Percentiles rank a stretch among this genome's conserved stretches.
Conservation (phyloP, 1,140 invertebrate species). For the Procambarus clarkii region DNA sequence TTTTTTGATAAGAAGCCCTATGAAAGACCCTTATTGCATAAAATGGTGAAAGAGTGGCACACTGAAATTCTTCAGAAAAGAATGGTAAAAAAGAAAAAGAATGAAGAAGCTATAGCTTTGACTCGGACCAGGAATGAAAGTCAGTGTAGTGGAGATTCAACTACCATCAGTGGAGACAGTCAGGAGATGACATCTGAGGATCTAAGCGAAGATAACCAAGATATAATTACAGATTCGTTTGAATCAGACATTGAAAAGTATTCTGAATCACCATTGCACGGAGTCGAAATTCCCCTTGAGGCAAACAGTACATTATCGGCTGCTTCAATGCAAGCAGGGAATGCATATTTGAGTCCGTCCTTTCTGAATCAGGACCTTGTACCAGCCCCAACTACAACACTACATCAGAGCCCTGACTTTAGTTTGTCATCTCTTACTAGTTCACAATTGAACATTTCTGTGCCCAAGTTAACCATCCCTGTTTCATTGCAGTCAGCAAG, state of each 20-base stretch:
- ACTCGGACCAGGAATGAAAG: constrained; percentile 33
- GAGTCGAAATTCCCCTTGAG: not conserved
- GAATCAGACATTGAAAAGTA: no score
- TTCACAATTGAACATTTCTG: not conserved
- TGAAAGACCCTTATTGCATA: not conserved
- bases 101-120: constrained; percentile 16
- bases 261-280: not conserved
- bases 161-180: constrained; percentile 1
- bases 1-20: not conserved
- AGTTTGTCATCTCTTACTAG: not conserved
- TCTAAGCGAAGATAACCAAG: not conserved
- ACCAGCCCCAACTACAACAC: not conserved
- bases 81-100: constrained; percentile 2
- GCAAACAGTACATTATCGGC: not conserved
- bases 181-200: not conserved
- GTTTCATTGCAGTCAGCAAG: not conserved
- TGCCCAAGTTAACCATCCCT: not conserved
- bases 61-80: constrained; percentile 11
- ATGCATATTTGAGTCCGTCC: not conserved
- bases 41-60: constrained; percentile 21
- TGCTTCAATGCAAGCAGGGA: not conserved
- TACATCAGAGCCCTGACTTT: not conserved
- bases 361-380: not conserved
- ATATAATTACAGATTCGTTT: not conserved
- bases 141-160: constrained; percentile 15